These are phyloP conservation scores for Cassiopea andromeda DNA, from an alignment of 30 jellyfish, hydroid and myxozoan genomes.

Conservation along the genomic window DNA sequence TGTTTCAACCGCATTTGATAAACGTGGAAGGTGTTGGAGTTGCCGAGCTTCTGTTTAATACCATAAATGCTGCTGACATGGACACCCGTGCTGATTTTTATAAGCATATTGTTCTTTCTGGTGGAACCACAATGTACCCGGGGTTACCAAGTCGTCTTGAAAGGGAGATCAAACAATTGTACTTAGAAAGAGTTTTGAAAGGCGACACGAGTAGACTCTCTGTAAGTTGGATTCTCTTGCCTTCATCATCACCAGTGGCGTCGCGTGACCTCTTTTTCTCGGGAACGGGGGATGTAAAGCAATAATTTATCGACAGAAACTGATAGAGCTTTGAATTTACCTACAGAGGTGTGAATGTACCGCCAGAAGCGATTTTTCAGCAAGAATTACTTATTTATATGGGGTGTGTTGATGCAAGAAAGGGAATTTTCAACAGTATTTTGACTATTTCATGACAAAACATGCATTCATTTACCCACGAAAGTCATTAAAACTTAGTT, in stretches of 20 bases:
- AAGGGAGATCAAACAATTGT: constrained; percentile 95
- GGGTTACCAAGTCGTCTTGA: constrained; percentile 99
- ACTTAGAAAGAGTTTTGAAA: constrained; percentile 93
- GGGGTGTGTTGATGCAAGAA: too few relatives aligned
- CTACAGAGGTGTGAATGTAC: too few relatives aligned
- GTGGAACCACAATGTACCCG: constrained; percentile 99
- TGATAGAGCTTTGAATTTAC: too few relatives aligned
- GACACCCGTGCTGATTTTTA: constrained; percentile 98
- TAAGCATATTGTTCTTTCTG: constrained; percentile 97
- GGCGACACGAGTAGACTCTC: constrained; percentile 90
- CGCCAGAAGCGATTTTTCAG: too few relatives aligned
- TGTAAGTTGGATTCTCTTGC: constrained; percentile 49
- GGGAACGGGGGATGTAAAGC: too few relatives aligned
- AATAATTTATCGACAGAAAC: too few relatives aligned
- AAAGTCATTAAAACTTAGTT: too few relatives aligned
- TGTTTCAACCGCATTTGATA: constrained; percentile 96
- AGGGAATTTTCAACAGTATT: too few relatives aligned
- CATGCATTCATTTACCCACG: too few relatives aligned
- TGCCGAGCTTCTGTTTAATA: constrained; percentile 95
- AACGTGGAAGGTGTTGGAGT: constrained; percentile 98
- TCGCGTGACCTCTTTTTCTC: constrained; percentile 1
- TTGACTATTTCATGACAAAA: too few relatives aligned
- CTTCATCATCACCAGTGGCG: not conserved
- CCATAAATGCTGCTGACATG: constrained; percentile 99
- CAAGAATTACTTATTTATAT: too few relatives aligned